phyloP scores from a whole-genome alignment of 2,113 vertebrate genomes.

The Tetrax tetrax region DNA sequence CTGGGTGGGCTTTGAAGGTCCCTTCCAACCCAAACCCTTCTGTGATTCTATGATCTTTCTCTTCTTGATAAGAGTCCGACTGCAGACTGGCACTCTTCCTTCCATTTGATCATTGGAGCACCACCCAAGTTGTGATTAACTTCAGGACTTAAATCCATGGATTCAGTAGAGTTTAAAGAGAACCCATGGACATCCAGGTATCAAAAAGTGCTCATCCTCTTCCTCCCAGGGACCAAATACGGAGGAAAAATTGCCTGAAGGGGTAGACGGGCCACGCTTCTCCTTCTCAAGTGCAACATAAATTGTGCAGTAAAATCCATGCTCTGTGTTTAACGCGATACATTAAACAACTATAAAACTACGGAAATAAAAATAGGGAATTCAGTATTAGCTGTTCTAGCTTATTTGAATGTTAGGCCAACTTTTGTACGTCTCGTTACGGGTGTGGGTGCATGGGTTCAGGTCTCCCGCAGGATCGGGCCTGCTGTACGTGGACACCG shows the following conservation, averaged over 20 bases:
- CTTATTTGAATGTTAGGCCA: neutral
- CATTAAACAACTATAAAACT: neutral
- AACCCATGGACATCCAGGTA: neutral
- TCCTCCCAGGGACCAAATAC: neutral
- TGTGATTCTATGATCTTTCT: neutral
- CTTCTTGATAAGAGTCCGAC: neutral
- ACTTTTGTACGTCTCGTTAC: neutral
- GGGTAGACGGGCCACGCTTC: neutral
- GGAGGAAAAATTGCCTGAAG: neutral
- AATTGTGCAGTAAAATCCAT: neutral
- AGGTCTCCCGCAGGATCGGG: neutral
- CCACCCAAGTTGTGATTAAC: neutral
- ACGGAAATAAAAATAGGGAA: fast-evolving
- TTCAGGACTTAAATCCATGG: neutral
- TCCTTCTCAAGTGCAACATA: neutral
- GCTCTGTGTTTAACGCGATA: neutral
- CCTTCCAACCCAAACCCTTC: too few relatives aligned
- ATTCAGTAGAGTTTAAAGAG: neutral
- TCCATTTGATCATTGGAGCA: neutral
- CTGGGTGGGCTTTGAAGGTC: too few relatives aligned
- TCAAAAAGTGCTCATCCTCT: neutral
- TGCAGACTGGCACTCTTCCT: neutral
- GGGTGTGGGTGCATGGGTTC: fast-evolving
- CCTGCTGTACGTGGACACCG: too few relatives aligned
- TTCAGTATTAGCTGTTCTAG: neutral